phyloP scores from a whole-genome alignment of 2,888 invertebrate species.

The Baccha elongata region DNA sequence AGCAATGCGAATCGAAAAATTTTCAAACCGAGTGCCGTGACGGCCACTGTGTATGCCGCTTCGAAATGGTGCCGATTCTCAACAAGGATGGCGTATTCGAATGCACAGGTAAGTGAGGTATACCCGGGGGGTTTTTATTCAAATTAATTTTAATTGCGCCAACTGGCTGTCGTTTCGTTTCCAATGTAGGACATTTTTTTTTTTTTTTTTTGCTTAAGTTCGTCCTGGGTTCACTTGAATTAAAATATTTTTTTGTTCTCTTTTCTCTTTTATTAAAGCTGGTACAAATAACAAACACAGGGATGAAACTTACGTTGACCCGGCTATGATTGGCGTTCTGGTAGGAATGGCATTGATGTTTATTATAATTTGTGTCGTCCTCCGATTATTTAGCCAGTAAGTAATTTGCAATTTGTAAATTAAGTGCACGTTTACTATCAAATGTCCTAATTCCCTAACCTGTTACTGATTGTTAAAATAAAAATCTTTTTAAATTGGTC shows the following conservation, averaged over 20 bases:
- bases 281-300: slow-evolving; percentile 85
- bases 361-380: slow-evolving; percentile 95
- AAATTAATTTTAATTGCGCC: slow-evolving; percentile 52
- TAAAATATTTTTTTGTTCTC: slow-evolving; percentile 14
- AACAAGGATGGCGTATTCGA: slow-evolving; percentile 88
- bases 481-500: background rate
- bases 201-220: background rate
- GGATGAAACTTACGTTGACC: slow-evolving; percentile 89
- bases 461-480: background rate
- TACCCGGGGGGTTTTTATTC: background rate
- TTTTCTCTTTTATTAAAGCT: slow-evolving; percentile 67
- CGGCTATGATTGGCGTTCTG: slow-evolving; percentile 94
- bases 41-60: slow-evolving; percentile 90
- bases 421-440: slow-evolving; percentile 30
- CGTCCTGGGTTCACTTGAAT: slow-evolving; percentile 17
- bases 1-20: slow-evolving; percentile 90
- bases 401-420: slow-evolving; percentile 78
- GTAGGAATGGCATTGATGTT: slow-evolving; percentile 97
- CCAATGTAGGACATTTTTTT: slow-evolving; percentile 8
- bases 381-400: slow-evolving; percentile 96
- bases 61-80: slow-evolving; percentile 89
- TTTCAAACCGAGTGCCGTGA: slow-evolving; percentile 91
- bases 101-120: slow-evolving; percentile 87
- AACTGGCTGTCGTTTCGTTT: slow-evolving; percentile 26
- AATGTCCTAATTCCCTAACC: background rate